Percentiles rank a stretch among this genome's conserved stretches.
Evolutionary conservation across 2,797 vertebrate genomes (phyloP).

Genomic region (Gorsachius magnificus): DNA sequence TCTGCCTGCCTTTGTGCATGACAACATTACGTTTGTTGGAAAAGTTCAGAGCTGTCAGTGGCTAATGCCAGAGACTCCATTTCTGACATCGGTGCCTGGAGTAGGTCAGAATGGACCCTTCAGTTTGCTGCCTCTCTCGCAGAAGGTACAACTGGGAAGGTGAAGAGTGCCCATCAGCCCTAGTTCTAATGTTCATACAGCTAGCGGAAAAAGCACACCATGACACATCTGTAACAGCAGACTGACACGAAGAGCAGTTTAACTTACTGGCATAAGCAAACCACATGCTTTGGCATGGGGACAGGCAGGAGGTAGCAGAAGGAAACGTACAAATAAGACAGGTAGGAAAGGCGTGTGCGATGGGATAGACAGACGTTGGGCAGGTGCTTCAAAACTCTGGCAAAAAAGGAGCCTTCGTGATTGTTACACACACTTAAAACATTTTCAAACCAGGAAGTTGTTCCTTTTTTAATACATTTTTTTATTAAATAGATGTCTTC

Average conservation of each 20-base stretch:
- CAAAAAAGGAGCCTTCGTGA: background rate
- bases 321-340: background rate
- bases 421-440: background rate
- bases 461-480: background rate
- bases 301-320: background rate
- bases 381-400: background rate
- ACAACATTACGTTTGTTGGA: constrained; percentile 83
- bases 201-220: background rate
- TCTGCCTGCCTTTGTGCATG: constrained; percentile 65
- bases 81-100: constrained; percentile 59
- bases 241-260: background rate
- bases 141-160: constrained; percentile 44
- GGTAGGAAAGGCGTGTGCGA: rapidly evolving
- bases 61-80: constrained; percentile 82
- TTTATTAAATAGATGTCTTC: background rate
- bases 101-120: constrained; percentile 47
- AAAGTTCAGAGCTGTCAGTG: constrained; percentile 97
- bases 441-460: background rate
- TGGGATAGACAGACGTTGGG: rapidly evolving
- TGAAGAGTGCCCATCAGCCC: constrained; percentile 57
- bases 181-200: background rate
- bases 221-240: background rate
- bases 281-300: background rate
- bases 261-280: background rate
- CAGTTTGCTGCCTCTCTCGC: background rate